These are phyloP conservation scores for Chelonoidis abingdonii DNA, from an alignment of 2,113 vertebrate genomes.

Conservation along the genomic window DNA sequence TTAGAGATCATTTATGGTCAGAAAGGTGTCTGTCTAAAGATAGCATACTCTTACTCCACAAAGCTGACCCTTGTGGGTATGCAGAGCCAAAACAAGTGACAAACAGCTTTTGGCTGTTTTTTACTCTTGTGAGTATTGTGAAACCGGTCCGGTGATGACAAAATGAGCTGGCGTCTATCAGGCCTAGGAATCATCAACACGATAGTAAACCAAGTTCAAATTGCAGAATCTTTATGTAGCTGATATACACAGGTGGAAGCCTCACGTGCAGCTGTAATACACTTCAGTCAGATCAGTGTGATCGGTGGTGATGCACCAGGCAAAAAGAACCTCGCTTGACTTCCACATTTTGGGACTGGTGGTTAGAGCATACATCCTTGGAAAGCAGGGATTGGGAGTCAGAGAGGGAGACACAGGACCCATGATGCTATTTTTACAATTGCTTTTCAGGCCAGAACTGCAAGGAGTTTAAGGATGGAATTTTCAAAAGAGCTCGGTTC, in stretches of 20 bases:
- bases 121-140: neutral
- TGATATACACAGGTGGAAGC: neutral
- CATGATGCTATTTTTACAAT: neutral
- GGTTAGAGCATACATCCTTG: neutral
- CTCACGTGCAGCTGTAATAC: neutral
- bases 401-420: neutral
- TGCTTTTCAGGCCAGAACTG: neutral
- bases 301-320: neutral
- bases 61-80: neutral
- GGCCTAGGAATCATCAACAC: neutral
- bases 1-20: neutral
- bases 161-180: neutral
- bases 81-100: neutral
- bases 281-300: neutral
- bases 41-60: neutral
- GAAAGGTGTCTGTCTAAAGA: neutral
- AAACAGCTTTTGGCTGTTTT: neutral
- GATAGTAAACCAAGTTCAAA: neutral
- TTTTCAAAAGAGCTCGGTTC: neutral
- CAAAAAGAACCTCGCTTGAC: neutral
- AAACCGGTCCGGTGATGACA: neutral
- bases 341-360: rapidly evolving
- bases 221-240: neutral
- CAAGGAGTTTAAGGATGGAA: neutral
- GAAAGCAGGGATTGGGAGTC: neutral